Conservation (phyloP, 2,888 invertebrate species). For the Chirona hameri region DNA sequence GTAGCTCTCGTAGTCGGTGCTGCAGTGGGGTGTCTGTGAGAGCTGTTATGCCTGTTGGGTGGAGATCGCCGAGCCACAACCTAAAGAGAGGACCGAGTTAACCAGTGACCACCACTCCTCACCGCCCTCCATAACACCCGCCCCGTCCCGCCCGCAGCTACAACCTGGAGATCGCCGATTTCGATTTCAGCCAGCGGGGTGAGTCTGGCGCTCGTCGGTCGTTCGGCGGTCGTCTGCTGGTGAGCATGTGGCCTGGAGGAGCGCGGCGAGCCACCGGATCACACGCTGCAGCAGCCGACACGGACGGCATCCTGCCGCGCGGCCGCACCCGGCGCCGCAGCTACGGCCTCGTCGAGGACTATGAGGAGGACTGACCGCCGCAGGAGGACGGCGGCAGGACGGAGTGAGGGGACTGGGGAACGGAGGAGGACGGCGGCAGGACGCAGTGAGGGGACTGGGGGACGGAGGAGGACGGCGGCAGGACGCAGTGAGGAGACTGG, state of each 20-base stretch:
- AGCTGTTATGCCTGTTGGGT: no score
- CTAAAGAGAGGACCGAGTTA: no score
- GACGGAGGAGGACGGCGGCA: no score
- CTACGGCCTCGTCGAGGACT: slow-evolving; percentile 22
- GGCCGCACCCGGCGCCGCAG: not conserved
- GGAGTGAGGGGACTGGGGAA: not conserved
- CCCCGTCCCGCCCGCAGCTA: slow-evolving; percentile 4
- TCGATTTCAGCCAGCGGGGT: slow-evolving; percentile 31
- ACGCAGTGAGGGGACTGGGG: no score
- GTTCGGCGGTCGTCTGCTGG: slow-evolving; percentile 43
- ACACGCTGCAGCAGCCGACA: slow-evolving; percentile 51
- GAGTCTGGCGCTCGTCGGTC: not conserved
- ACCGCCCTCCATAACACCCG: no score
- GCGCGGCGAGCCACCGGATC: slow-evolving; percentile 52
- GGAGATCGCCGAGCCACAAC: no score
- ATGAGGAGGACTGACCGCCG: not conserved
- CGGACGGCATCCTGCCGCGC: slow-evolving; percentile 6
- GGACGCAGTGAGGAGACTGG: no score
- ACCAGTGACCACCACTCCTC: no score
- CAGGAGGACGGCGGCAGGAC: not conserved
- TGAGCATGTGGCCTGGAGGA: slow-evolving; percentile 49
- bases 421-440: not conserved
- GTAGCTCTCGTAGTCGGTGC: no score
- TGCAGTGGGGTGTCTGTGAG: no score
- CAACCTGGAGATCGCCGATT: slow-evolving; percentile 35